Evolutionary conservation across 2,888 invertebrate genomes (phyloP).

Genomic region (Nipponacmea schrenckii): DNA sequence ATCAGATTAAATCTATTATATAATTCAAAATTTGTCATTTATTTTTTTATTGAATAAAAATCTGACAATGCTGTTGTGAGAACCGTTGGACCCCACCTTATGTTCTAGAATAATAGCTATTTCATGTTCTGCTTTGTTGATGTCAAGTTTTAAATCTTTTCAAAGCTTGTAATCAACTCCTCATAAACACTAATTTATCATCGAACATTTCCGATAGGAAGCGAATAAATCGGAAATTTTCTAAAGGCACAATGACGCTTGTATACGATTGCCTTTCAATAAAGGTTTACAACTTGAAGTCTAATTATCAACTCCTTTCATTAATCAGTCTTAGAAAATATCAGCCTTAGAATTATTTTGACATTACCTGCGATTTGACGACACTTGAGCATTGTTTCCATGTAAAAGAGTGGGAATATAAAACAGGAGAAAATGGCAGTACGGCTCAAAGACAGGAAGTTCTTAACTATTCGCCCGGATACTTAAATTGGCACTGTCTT

Average conservation of each 20-base stretch:
- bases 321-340: neutral
- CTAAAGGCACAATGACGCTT: conserved; percentile 2
- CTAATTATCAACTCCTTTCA: neutral
- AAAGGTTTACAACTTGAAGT: neutral
- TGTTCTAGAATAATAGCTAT: neutral
- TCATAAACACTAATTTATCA: conserved; percentile 7
- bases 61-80: too few species aligned
- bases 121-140: neutral
- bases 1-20: too few species aligned
- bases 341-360: conserved; percentile 9
- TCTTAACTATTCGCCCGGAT: neutral
- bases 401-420: neutral
- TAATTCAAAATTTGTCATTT: too few species aligned
- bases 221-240: neutral
- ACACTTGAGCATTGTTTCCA: neutral
- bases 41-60: too few species aligned
- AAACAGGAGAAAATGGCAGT: neutral
- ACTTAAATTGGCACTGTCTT: neutral
- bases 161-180: neutral
- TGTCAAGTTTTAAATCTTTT: neutral
- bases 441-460: neutral
- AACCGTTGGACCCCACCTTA: too few species aligned
- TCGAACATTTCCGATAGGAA: conserved; percentile 2
- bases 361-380: conserved; percentile 3
- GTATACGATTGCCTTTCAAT: neutral